Conservation (phyloP, 2,797 vertebrate species). For the Gila robusta region DNA sequence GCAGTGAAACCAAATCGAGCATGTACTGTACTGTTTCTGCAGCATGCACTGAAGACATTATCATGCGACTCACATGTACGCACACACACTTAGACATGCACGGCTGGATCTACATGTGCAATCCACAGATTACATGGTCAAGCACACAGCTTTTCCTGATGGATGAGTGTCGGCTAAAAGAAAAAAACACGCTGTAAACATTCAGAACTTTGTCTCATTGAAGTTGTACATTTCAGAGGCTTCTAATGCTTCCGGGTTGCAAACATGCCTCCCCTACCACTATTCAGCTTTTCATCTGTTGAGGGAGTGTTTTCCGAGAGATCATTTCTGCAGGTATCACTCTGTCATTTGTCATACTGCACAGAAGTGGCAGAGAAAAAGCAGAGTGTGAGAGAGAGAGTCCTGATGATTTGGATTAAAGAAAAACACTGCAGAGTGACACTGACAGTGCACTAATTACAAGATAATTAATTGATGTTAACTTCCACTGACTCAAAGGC, state of each 20-base stretch:
- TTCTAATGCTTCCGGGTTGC: background rate
- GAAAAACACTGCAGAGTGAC: slow-evolving; percentile 9
- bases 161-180: slow-evolving; percentile 24
- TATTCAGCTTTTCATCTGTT: slow-evolving; percentile 1
- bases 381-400: background rate
- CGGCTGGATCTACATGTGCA: slow-evolving; percentile 1
- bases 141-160: slow-evolving; percentile 38
- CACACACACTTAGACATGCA: slow-evolving; percentile 25
- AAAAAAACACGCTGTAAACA: background rate
- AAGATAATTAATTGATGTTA: slow-evolving; percentile 10
- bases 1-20: background rate
- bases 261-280: background rate
- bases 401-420: slow-evolving; percentile 28
- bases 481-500: background rate
- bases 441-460: slow-evolving; percentile 5
- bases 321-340: slow-evolving; percentile 35
- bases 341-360: slow-evolving; percentile 7
- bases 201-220: slow-evolving; percentile 34
- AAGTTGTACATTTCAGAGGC: slow-evolving; percentile 25
- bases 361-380: background rate
- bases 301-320: slow-evolving; percentile 12
- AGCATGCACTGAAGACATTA: slow-evolving; percentile 40
- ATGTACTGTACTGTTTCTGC: background rate
- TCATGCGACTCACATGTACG: slow-evolving; percentile 49
- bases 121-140: slow-evolving; percentile 7